These are phyloP conservation scores for Proteles cristata DNA, from an alignment of 2,113 vertebrate genomes.

Conservation along the genomic window DNA sequence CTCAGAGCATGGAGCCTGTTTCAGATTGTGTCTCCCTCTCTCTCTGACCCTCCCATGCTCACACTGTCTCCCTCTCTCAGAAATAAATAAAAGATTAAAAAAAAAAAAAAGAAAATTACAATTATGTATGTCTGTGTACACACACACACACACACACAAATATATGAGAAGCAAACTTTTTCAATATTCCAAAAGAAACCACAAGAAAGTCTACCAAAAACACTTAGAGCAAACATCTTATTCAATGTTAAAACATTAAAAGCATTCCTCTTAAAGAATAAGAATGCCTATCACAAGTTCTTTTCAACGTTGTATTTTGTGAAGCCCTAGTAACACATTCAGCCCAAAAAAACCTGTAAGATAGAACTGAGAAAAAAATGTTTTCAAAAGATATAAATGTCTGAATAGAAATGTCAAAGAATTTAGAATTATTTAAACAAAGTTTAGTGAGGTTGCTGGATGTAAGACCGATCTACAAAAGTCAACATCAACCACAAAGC, in stretches of 20 bases:
- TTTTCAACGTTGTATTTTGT: not conserved
- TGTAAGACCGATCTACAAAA: not conserved
- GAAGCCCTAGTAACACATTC: not conserved
- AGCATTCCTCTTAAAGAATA: not conserved
- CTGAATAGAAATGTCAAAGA: not conserved
- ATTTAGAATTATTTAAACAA: not conserved
- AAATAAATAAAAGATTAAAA: too few species aligned
- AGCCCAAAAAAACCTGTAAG: not conserved
- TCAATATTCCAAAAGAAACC: not conserved
- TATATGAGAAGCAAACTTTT: not conserved
- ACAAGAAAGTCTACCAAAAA: not conserved
- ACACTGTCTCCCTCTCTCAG: too few species aligned
- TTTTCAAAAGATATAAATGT: not conserved
- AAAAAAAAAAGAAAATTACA: not conserved
- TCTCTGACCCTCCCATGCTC: too few species aligned
- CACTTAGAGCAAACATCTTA: not conserved
- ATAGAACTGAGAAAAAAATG: not conserved
- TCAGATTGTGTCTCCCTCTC: too few species aligned
- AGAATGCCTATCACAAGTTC: not conserved
- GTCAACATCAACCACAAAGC: not conserved
- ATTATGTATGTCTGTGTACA: not conserved
- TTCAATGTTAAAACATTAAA: not conserved
- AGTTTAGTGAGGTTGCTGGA: not conserved
- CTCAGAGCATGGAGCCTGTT: too few species aligned
- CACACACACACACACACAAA: too few species aligned